These are phyloP conservation scores for Perodicticus potto DNA, from an alignment of 2,797 vertebrate species.

Conservation along the genomic window DNA sequence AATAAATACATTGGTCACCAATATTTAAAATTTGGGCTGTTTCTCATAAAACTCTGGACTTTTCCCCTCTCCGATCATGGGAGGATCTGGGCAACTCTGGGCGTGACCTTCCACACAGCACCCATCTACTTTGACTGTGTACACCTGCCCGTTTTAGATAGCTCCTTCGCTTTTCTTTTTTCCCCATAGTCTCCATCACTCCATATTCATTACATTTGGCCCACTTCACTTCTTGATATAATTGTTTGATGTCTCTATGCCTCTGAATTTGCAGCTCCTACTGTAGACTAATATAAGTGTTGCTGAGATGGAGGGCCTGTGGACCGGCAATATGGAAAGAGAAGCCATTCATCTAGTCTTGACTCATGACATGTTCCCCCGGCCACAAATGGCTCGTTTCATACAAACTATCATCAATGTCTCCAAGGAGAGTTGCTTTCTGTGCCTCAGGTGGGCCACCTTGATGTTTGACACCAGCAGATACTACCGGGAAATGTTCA, in stretches of 20 bases:
- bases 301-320: neutral
- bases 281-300: neutral
- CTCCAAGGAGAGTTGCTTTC: neutral
- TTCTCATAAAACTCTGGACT: conserved; percentile 29
- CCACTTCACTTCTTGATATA: neutral
- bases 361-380: neutral
- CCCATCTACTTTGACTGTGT: neutral
- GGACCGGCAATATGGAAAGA: neutral
- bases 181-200: neutral
- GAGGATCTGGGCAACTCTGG: neutral
- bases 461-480: neutral
- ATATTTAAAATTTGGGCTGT: neutral
- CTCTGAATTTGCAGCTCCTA: conserved; percentile 29
- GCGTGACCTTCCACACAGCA: neutral
- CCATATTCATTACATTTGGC: neutral
- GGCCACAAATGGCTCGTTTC: neutral
- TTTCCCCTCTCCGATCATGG: neutral
- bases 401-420: neutral
- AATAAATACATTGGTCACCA: neutral
- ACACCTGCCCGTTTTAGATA: neutral
- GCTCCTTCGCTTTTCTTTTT: neutral
- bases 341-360: neutral
- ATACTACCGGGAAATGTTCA: neutral
- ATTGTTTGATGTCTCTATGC: neutral
- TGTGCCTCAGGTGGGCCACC: neutral